phyloP scores from a whole-genome alignment of 2,797 vertebrate genomes.

The Emydoidea blandingii region DNA sequence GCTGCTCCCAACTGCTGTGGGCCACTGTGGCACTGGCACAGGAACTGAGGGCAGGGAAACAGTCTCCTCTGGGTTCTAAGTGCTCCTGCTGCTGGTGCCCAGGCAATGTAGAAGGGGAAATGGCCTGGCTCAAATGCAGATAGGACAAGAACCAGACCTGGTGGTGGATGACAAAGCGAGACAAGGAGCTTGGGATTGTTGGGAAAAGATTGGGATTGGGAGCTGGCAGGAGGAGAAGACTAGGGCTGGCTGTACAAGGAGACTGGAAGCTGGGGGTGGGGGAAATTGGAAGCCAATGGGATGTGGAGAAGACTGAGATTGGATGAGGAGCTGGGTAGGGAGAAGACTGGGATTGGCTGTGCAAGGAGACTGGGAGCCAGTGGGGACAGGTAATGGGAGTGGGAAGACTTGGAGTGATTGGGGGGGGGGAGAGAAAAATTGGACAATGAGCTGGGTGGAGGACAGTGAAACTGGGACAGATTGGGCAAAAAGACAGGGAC shows the following conservation, averaged over 20 bases:
- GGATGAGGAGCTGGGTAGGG: too few relatives aligned
- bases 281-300: too few relatives aligned
- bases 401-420: constrained; percentile 19
- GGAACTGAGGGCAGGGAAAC: background rate
- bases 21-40: background rate
- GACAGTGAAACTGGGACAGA: background rate
- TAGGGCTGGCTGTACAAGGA: too few relatives aligned
- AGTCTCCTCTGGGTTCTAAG: background rate
- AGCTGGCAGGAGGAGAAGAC: background rate
- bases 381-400: background rate
- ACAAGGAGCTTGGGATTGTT: background rate
- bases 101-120: rapidly evolving
- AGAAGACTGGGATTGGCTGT: background rate
- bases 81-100: background rate
- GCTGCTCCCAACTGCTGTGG: background rate
- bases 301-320: too few relatives aligned
- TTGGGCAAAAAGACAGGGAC: background rate
- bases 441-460: constrained; percentile 28
- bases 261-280: too few relatives aligned
- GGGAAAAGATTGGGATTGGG: background rate
- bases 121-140: background rate
- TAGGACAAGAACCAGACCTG: background rate
- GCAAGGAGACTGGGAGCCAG: background rate
- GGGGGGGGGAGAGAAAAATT: constrained; percentile 29
- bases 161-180: background rate